Evolutionary conservation across 30 jellyfish, hydroid and myxozoan genomes (phyloP).

Genomic region (Pelagia noctiluca): DNA sequence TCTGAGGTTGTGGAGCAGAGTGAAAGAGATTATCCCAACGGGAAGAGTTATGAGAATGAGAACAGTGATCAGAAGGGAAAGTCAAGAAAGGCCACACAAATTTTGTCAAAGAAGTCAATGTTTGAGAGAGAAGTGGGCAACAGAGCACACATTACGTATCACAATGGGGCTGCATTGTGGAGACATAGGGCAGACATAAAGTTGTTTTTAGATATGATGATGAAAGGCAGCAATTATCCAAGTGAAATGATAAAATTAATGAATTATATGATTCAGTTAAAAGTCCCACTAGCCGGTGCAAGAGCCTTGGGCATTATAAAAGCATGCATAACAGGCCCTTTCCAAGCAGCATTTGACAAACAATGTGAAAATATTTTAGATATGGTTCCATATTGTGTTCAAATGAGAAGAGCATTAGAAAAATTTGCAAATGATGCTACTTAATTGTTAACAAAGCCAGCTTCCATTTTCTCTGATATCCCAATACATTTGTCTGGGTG

Average conservation of each 20-base stretch:
- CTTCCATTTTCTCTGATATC: background rate
- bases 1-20: no score
- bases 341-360: conserved; percentile 30
- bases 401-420: conserved; percentile 3
- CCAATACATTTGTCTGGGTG: background rate
- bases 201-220: background rate
- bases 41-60: background rate
- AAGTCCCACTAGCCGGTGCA: conserved; percentile 28
- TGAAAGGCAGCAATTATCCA: no score
- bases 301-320: conserved; percentile 12
- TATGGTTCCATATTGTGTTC: background rate
- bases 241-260: background rate
- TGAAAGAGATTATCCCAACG: no score
- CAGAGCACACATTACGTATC: conserved; percentile 48
- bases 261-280: background rate
- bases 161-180: conserved; percentile 49
- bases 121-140: conserved; percentile 42
- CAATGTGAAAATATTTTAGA: background rate
- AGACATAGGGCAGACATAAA: background rate
- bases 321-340: conserved; percentile 27
- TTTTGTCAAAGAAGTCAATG: conserved; percentile 2
- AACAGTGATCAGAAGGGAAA: conserved; percentile 6
- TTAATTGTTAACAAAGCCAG: background rate
- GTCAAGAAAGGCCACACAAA: conserved; percentile 35
- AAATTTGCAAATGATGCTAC: background rate